Conservation (phyloP, 2,888 invertebrate species). For the Spilarctia lutea region DNA sequence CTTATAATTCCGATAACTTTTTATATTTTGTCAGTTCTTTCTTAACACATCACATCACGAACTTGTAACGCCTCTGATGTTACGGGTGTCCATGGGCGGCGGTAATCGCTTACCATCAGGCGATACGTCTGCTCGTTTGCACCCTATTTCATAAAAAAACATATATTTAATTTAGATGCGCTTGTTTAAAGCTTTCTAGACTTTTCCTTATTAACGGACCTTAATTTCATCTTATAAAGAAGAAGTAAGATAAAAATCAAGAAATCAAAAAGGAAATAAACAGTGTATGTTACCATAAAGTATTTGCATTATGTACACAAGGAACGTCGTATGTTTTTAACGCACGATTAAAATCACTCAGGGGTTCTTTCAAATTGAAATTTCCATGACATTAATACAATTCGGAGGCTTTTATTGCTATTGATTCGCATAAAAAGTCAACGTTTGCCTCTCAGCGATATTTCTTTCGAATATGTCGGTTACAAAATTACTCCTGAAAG, state of each 20-base stretch:
- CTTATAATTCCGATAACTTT: no score
- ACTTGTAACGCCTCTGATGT: no score
- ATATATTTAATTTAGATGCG: no score
- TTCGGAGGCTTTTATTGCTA: conserved; percentile 39
- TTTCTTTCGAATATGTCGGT: conserved; percentile 23
- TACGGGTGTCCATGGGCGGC: no score
- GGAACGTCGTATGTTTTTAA: conserved; percentile 8
- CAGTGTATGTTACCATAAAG: not conserved
- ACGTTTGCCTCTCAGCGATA: conserved; percentile 18
- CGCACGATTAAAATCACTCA: conserved; percentile 33
- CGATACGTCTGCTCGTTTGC: no score
- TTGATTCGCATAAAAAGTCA: conserved; percentile 45
- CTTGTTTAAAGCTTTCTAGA: no score
- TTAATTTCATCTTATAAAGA: no score
- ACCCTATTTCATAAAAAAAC: no score
- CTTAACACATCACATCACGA: no score
- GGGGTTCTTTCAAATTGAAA: conserved; percentile 38
- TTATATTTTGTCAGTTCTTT: no score
- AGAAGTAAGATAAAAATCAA: not conserved
- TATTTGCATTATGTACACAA: not conserved
- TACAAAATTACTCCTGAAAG: conserved; percentile 15
- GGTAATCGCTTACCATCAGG: no score
- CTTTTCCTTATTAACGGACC: no score
- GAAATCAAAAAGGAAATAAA: not conserved
- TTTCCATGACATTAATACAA: conserved; percentile 43